These are phyloP conservation scores for Empis stercorea DNA, from an alignment of 2,888 invertebrate species.

Conservation along the genomic window DNA sequence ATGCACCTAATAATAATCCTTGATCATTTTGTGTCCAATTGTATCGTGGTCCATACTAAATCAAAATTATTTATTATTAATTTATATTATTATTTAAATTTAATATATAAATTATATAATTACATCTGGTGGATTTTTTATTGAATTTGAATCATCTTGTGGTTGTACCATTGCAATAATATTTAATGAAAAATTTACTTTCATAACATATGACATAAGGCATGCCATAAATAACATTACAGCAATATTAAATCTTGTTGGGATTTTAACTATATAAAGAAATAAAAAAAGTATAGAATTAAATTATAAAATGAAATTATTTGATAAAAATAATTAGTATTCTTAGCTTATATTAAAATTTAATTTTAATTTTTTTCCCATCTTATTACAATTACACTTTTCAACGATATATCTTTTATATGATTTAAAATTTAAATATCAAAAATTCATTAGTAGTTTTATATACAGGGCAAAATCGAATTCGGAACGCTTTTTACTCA, in stretches of 20 bases:
- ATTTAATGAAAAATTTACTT: slow-evolving; percentile 63
- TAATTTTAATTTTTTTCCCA: too few species aligned
- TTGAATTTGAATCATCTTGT: slow-evolving; percentile 28
- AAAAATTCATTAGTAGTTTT: too few species aligned
- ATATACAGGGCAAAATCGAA: too few species aligned
- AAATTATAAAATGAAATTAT: too few species aligned
- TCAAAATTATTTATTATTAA: slow-evolving; percentile 5
- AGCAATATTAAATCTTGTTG: slow-evolving; percentile 42
- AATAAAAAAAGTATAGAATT: too few species aligned
- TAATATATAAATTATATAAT: slow-evolving; percentile 11
- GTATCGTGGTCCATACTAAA: slow-evolving; percentile 39
- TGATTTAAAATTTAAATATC: too few species aligned
- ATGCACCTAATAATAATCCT: slow-evolving; percentile 50
- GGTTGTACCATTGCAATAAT: slow-evolving; percentile 57
- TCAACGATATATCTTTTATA: too few species aligned
- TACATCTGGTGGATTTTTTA: slow-evolving; percentile 23
- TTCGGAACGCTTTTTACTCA: too few species aligned
- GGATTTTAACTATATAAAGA: slow-evolving; percentile 33
- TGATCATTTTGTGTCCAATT: slow-evolving; percentile 49
- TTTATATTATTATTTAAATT: neutral
- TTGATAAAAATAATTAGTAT: too few species aligned
- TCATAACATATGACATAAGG: slow-evolving; percentile 58
- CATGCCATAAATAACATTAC: slow-evolving; percentile 62
- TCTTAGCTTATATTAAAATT: too few species aligned
- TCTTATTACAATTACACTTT: too few species aligned